phyloP scores from a whole-genome alignment of 2,113 vertebrate genomes.

The Ameiurus melas region DNA sequence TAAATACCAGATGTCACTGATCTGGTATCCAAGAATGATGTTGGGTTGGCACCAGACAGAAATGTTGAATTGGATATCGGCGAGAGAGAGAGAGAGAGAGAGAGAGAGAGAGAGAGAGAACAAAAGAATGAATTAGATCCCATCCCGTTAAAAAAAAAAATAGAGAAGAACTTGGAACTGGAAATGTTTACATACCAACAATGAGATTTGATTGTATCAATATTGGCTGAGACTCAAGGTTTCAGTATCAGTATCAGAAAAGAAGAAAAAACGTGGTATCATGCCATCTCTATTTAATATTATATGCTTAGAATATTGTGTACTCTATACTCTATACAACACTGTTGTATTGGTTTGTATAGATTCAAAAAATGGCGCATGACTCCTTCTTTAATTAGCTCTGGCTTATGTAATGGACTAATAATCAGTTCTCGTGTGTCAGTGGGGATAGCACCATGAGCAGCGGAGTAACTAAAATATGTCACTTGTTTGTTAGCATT shows the following conservation, averaged over 20 bases:
- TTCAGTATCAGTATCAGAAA: neutral
- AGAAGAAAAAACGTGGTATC: neutral
- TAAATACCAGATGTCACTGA: neutral
- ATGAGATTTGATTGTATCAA: neutral
- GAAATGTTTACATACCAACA: neutral
- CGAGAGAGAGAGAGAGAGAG: neutral
- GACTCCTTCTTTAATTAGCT: neutral
- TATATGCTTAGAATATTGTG: neutral
- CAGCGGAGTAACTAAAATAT: neutral
- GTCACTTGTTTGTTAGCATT: slow-evolving; percentile 50
- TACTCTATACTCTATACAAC: neutral
- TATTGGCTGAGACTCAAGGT: too few species aligned
- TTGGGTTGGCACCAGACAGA: too few species aligned
- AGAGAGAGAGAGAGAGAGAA: too few species aligned
- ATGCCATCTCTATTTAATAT: neutral
- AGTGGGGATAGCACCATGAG: slow-evolving; percentile 22
- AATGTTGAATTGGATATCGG: neutral
- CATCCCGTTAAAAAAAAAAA: too few species aligned
- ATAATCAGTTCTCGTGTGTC: slow-evolving; percentile 14
- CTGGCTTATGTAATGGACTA: neutral
- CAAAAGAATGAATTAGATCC: neutral
- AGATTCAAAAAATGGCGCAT: neutral
- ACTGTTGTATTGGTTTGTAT: neutral
- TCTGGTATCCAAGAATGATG: neutral
- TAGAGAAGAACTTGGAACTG: neutral